Evolutionary conservation across 2,888 invertebrate species (phyloP), one percentile per base, ranked within the genome.

Genomic region (Cancer borealis): DNA sequence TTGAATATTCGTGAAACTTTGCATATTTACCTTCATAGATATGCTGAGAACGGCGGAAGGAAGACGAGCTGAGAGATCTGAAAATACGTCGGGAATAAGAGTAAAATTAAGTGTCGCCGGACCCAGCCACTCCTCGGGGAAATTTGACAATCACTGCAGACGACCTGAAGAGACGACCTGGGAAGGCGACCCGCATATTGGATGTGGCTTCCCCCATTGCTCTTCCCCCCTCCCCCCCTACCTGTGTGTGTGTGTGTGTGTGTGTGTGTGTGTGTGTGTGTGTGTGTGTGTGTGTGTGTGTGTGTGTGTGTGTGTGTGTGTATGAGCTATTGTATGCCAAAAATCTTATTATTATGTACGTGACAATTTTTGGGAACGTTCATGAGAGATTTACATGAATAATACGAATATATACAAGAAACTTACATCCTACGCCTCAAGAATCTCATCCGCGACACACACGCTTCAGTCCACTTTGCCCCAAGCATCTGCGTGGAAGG

Each of bases 61-160:
- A 30, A 60, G 90, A 54, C 21, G 90, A 90, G 90, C 26, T 47
- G 90, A 54, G 17, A 30, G 14, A 39, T 30, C 39, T 39, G 39
- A 39, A 84, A 84, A 84, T 39, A 39, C 30, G 39, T 12, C 10
- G 39, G 17, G 90, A 54, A 90, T 90, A 54, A 39, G 54, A 90
- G 90, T 90, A 46, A 90, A 90, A 90, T 90, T 90, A 90, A 54
- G 90, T 54, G 90, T 39, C 49, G 90, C 54, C n/a, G 90, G 90
- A 39, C 54, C 54, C 90, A 47, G 60, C 49, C 26, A 26, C 90
- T 90, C 90, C 90, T 49, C 26, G 90, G 90, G 90, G 90, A 90
- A 90, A 90, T 90, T 90, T 90, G 90, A 90, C 90, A 90, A 90
- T 90, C 90, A 90, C 90, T n/a, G 49, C 90, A 90, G 90, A 90